A percentile compares a stretch with the other conserved stretches of the same genome.
Evolutionary conservation across 2,113 vertebrate species (phyloP).

Genomic region (Setophaga kirtlandii): DNA sequence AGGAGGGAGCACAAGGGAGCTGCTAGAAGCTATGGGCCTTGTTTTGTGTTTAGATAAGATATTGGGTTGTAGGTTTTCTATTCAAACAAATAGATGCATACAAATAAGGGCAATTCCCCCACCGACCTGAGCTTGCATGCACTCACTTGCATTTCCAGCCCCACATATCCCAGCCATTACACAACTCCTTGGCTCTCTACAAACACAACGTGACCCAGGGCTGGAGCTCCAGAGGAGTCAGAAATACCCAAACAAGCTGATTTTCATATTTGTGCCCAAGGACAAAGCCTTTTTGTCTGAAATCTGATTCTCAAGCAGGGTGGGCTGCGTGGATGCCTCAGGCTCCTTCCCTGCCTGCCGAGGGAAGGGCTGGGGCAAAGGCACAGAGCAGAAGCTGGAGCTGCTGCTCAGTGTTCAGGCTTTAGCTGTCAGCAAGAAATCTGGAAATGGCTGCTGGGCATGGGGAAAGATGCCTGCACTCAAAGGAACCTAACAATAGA

Average conservation of each 20-base stretch:
- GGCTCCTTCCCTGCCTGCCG: not conserved
- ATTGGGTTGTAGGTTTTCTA: not conserved
- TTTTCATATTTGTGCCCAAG: constrained; percentile 43
- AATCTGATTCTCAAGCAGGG: constrained; percentile 36
- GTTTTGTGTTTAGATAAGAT: not conserved
- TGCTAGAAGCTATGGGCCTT: not conserved
- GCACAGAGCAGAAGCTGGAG: not conserved
- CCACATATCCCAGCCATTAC: not conserved
- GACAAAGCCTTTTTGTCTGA: constrained; percentile 38
- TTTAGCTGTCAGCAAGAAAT: not conserved
- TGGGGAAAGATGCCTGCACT: not conserved
- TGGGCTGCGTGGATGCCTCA: not conserved
- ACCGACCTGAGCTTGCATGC: not conserved
- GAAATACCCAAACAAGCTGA: not conserved
- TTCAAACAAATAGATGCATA: not conserved
- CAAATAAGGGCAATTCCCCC: not conserved
- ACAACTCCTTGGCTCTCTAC: not conserved
- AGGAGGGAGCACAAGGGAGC: not conserved
- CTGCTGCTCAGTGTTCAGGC: not conserved
- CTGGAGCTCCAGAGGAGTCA: not conserved
- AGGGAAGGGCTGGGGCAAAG: not conserved
- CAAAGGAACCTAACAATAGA: not conserved
- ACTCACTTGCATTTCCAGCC: not conserved
- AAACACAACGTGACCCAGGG: not conserved
- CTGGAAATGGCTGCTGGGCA: not conserved